Conservation (phyloP, 2,113 vertebrate genomes). For the Chunga burmeisteri region DNA sequence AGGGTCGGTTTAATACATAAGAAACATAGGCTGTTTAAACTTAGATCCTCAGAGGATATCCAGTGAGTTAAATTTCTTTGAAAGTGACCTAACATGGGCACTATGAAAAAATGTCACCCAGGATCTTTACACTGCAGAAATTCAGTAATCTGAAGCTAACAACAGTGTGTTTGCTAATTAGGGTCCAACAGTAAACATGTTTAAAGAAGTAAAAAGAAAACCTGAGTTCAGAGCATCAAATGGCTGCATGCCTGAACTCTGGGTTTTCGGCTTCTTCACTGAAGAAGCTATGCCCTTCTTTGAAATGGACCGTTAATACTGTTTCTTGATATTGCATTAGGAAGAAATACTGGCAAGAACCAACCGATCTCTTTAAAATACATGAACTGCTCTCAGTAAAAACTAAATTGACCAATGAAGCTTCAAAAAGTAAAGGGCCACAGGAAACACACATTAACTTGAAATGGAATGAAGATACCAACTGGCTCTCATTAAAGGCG, state of each 20-base stretch:
- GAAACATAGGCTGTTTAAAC: background rate
- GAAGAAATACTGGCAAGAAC: conserved; percentile 48
- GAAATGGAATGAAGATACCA: conserved; percentile 68
- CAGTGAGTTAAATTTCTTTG: background rate
- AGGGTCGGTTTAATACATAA: conserved; percentile 25
- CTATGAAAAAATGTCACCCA: background rate
- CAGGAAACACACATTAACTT: background rate
- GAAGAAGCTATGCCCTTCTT: background rate
- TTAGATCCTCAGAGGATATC: conserved; percentile 1
- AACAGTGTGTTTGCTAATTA: background rate
- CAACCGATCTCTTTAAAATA: background rate
- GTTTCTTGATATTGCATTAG: background rate
- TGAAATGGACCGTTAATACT: conserved; percentile 52
- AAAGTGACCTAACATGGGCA: background rate
- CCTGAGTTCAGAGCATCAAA: background rate
- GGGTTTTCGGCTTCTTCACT: conserved; percentile 29
- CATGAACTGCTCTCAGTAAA: conserved; percentile 13
- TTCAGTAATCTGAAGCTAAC: conserved; percentile 30
- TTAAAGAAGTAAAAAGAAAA: background rate
- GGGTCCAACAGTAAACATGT: background rate
- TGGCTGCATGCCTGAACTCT: background rate
- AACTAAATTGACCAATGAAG: background rate
- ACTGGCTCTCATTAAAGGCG: conserved; percentile 44
- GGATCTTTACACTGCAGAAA: background rate
- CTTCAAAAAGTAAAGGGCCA: background rate